Base-by-base conservation (phyloP, 2,113 vertebrate genomes). In the Sterrhoptilus dennistouni region DNA sequence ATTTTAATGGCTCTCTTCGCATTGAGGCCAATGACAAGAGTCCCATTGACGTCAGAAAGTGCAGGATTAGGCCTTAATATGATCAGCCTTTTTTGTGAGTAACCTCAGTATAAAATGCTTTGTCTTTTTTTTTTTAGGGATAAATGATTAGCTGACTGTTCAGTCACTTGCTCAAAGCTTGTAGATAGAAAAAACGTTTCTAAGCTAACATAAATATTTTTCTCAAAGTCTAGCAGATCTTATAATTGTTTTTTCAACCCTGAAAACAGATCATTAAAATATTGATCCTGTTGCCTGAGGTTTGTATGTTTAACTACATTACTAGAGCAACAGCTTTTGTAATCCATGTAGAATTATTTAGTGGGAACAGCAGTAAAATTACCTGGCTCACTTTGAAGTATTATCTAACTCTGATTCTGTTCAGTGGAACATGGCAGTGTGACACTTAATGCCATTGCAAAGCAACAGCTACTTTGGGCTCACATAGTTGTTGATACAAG, bases 41-140 rank as follows among this genome's bases (percentile, higher is more conserved):
- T 92, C 80, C 57, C 75, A 89, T 44, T 97, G 97, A 97, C 87
- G 74, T 97, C 93, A 97, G 84, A 80, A 90, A 87, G 85, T 84
- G 49, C 85, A 91, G 80, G 52, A 94, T 95, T 94, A 95, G 70
- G 40, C 56, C 66, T 78, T 97, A 94, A 94, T 95, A 68, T 85
- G 80, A 89, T 94, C 74, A 95, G 22, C 18, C 35, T 85, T 85
- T 91, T 86, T 92, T 87, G 36, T 75, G 70, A 94, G 63, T 90
- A 90, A 84, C n/a, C 23, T 91, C 52, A 59, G 10, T 64, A 72
- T 64, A 61, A 79, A 90, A 90, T 49, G 19, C 19, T 60, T 19
- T 64, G 33, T 36, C 36, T 60, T 27, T 80, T 59, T 35, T 35
- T 56, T 77, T 61, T 27, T 20, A 82, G 70, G 33, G 9, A 40